Percentiles rank a stretch among this genome's conserved stretches.
These are phyloP conservation scores for Neosalanx taihuensis DNA, from an alignment of 2,797 vertebrate genomes.

Conservation along the genomic window DNA sequence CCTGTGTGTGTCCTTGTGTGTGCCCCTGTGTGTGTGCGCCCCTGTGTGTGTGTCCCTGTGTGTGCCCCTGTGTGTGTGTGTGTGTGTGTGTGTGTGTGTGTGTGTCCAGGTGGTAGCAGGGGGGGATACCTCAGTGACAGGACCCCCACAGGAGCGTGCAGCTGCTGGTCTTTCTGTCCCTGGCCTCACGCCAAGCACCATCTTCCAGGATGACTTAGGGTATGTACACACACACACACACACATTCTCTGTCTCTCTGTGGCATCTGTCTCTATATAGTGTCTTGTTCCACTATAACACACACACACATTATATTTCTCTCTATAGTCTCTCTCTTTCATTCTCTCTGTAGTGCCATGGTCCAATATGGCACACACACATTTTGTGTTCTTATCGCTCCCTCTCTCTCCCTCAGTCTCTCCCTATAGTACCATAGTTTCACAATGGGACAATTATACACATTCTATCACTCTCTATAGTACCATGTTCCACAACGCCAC, in stretches of 20 bases:
- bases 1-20: constrained; percentile 1
- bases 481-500: not conserved
- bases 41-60: constrained; percentile 1
- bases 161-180: constrained; percentile 59
- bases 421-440: no score
- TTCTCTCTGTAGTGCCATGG: no score
- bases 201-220: constrained; percentile 96
- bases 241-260: not conserved
- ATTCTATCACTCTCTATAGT: no score
- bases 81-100: constrained; percentile 13
- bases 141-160: constrained; percentile 78
- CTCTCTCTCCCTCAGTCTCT: no score
- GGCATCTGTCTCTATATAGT: not conserved
- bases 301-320: not conserved
- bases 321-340: no score
- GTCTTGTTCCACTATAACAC: not conserved
- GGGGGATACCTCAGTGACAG: constrained; percentile 89
- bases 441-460: no score
- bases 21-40: no score
- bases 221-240: constrained; percentile 51
- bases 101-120: constrained; percentile 76
- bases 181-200: constrained; percentile 78
- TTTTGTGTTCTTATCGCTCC: no score
- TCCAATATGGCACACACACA: no score
- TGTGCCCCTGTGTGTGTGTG: constrained; percentile 10